Base-by-base conservation (phyloP, 2,113 vertebrate genomes). In the Bucco capensis region DNA sequence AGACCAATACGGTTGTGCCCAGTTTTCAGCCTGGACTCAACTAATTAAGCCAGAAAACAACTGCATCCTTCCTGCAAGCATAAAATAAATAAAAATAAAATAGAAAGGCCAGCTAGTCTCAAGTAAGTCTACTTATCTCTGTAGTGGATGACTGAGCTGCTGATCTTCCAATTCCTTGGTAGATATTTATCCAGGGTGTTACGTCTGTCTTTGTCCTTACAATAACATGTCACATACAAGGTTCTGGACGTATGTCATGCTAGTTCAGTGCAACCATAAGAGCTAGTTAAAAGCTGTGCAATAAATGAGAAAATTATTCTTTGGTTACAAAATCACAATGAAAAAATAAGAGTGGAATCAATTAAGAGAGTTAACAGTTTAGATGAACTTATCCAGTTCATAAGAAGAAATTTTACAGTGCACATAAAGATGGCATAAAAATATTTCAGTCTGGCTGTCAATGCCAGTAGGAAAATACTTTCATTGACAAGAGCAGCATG, bases 201-300 rank as follows among this genome's bases (percentile, higher is more conserved):
- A 84, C 10, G 6, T 18, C 31, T 91, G 25, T 78, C 21, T 80
- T 82, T 77, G 21, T 69, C 75, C 24, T 86, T 94, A 78, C 23
- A 22, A 79, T 19, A 85, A n/a, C 30, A 62, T 44, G 37, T 70
- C 80, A 96, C 91, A 83, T 78, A 24, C 33, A 33, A 84, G 33
- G 79, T 93, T 85, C 64, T 37, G 78, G 58, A 88, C 95, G 31
- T 28, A 84, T 73, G 81, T 86, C 88, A 67, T 93, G 54, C 83
- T 91, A 77, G 83, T 74, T 95, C 94, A 93, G 56, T 92, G 74
- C n/a, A 92, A 83, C 64, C 70, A 62, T 70, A 89, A 33, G 15
- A 79, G 31, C 28, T 86, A 92, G 88, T 90, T 88, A 96, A 93
- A 91, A 88, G 38, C 49, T 82, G 66, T 67, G 66, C 2, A 6